Conservation (phyloP, 2,797 vertebrate species). For the Pygocentrus nattereri region DNA sequence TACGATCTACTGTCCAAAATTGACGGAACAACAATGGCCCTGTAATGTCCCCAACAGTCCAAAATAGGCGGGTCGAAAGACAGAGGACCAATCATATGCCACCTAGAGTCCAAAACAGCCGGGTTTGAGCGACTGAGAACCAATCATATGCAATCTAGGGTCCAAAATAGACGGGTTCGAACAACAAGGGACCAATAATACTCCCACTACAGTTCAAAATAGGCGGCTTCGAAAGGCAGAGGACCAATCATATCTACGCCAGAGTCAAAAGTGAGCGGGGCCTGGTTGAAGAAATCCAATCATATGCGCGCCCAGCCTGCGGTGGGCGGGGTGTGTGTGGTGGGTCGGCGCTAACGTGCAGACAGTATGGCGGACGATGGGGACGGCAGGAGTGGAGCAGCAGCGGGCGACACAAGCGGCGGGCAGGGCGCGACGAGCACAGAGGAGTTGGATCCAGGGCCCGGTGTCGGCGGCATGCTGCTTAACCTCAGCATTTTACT, state of each 20-base stretch:
- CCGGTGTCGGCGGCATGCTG: slow-evolving; percentile 82
- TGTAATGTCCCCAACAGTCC: too few species aligned
- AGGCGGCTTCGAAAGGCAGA: neutral
- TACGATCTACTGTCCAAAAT: neutral
- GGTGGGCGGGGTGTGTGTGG: slow-evolving; percentile 66
- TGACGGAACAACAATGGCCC: too few species aligned
- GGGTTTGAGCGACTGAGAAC: too few species aligned
- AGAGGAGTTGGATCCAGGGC: slow-evolving; percentile 74
- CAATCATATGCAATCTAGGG: too few species aligned
- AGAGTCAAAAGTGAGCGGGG: neutral
- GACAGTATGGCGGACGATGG: slow-evolving; percentile 87
- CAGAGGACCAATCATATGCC: too few species aligned
- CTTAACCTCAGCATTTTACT: slow-evolving; percentile 81
- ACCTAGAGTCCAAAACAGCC: too few species aligned
- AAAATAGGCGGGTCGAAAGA: neutral
- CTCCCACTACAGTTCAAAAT: neutral
- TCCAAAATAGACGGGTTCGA: neutral
- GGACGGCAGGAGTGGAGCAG: slow-evolving; percentile 80
- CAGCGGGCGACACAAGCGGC: slow-evolving; percentile 80
- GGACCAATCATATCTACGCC: neutral
- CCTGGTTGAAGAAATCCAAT: slow-evolving; percentile 13
- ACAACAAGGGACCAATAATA: neutral
- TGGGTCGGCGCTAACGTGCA: slow-evolving; percentile 77
- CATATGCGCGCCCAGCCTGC: slow-evolving; percentile 5
- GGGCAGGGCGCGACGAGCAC: slow-evolving; percentile 64